Evolutionary conservation across 1,140 invertebrate species (phyloP).

Genomic region (Heliconius melpomene): DNA sequence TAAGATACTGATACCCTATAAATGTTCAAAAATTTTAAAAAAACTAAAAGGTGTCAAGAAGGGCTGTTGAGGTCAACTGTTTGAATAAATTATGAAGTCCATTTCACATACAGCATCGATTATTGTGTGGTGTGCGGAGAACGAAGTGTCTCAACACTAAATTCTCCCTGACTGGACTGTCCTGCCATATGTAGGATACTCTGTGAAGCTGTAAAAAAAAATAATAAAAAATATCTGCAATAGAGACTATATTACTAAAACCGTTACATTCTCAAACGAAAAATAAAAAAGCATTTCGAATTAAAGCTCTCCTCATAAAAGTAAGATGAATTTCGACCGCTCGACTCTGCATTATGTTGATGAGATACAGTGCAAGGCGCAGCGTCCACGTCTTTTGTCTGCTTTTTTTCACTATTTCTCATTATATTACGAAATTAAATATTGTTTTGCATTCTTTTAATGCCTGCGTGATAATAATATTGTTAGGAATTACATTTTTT

Average conservation of each 20-base stretch:
- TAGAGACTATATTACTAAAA: background rate
- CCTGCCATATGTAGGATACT: too few species aligned
- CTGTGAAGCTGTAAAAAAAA: too few species aligned
- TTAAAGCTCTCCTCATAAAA: constrained; percentile 7
- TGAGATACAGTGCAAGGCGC: constrained; percentile 7
- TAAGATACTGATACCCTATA: too few species aligned
- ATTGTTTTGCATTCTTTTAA: background rate
- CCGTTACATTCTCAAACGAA: background rate
- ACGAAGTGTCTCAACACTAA: too few species aligned
- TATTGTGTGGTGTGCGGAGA: too few species aligned
- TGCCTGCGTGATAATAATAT: background rate
- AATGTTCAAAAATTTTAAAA: too few species aligned
- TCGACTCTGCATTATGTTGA: constrained; percentile 2
- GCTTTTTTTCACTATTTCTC: background rate
- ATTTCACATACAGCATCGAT: too few species aligned
- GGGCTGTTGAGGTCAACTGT: too few species aligned
- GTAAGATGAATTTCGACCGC: constrained; percentile 14
- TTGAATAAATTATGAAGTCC: too few species aligned
- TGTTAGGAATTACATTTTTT: background rate
- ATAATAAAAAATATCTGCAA: background rate
- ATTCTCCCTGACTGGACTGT: too few species aligned
- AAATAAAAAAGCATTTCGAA: background rate
- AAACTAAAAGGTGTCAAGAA: too few species aligned
- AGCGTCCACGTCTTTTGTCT: background rate
- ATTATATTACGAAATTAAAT: constrained; percentile 11